Percentiles rank a stretch among this genome's conserved stretches.
Conservation (phyloP, 2,888 invertebrate species). For the Melieria omissa region DNA sequence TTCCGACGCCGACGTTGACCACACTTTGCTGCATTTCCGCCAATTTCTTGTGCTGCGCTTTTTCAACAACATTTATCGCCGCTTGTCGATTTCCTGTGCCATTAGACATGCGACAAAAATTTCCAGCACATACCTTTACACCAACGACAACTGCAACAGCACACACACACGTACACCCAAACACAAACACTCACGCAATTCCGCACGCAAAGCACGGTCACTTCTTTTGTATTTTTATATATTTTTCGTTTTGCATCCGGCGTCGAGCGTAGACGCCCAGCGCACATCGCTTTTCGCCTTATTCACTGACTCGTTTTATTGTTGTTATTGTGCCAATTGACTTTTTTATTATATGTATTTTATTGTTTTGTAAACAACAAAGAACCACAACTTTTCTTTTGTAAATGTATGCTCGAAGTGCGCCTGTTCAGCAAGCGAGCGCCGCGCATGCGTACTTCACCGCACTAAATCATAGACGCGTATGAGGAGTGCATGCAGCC, state of each 20-base stretch:
- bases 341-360: constrained; percentile 6
- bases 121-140: not conserved
- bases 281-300: constrained; percentile 11
- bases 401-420: not conserved
- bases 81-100: constrained; percentile 16
- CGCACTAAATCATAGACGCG: constrained; percentile 19
- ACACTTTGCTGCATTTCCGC: constrained; percentile 3
- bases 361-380: not conserved
- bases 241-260: constrained; percentile 18
- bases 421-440: not conserved
- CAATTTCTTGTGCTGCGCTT: constrained; percentile 16
- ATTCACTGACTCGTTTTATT: constrained; percentile 17
- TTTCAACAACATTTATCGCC: too few relatives aligned
- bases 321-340: not conserved
- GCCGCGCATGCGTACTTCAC: constrained; percentile 29
- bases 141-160: not conserved
- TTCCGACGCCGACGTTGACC: too few relatives aligned
- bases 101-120: constrained; percentile 30
- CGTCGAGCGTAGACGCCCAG: constrained; percentile 17
- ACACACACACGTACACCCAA: not conserved
- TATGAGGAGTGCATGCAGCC: constrained; percentile 28
- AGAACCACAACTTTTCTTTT: not conserved
- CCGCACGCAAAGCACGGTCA: constrained; percentile 11
- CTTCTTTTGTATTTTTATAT: constrained; percentile 17
- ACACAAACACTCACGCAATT: not conserved